Base-by-base conservation (phyloP, 2,888 invertebrate species). In the Xanthorhoe spadicearia region DNA sequence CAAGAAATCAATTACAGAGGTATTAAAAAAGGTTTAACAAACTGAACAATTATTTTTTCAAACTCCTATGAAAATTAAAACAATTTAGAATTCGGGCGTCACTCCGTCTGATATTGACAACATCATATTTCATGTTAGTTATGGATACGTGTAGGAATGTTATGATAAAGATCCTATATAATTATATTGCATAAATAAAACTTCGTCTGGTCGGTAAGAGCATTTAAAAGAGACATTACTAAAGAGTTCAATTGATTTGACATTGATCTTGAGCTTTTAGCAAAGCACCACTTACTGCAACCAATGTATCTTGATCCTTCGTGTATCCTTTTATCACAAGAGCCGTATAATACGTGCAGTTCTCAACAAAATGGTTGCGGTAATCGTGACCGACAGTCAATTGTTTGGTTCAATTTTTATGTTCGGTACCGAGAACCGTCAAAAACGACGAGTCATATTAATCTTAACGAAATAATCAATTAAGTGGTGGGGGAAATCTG, bases 391-490 rank as follows among this genome's bases (percentile, higher is more conserved):
- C 86, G 77, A 80, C 69, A 70, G 79, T 75, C 77, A 77, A 85
- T 84, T 85, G 85, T 87, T 86, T 85, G 79, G 82, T 80, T 83
- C 79, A 84, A 83, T 82, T 87, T 84, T 84, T 83, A 78, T 82
- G 80, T 82, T 79, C 76, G 75, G 77, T 83, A 79, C 81, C 80
- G 75, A 76, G 77, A 77, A 83, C 83, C 83, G 85, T 87, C 85
- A 86, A 85, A 83, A 87, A 86, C 88, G 91, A 88, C 87, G 86
- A 89, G 86, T 86, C 88, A 82, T 87, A 86, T 87, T 89, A 89
- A 89, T 89, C 89, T 88, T 88, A 88, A 90, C 84, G 86, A 87
- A 91, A 90, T 90, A 91, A 92, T 91, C 91, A 92, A 91, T 91
- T 90, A 89, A 88, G 83, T 84, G 86, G 89, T 85, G 84, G 85